Conservation (phyloP, 2,888 invertebrate genomes). For the Tribolium freemani region DNA sequence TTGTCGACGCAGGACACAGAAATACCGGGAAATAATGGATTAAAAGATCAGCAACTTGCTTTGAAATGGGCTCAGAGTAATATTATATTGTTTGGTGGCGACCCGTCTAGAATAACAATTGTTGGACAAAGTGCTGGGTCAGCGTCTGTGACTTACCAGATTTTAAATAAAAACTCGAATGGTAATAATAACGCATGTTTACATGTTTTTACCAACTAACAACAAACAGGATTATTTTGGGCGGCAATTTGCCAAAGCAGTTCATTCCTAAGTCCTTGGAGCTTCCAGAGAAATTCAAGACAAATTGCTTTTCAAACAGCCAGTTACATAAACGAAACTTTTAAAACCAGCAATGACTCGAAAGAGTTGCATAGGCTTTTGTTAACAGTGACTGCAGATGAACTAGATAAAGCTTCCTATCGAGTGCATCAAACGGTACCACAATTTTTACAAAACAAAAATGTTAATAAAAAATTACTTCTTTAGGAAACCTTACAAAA, state of each 20-base stretch:
- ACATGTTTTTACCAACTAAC: too few species aligned
- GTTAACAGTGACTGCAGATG: neutral
- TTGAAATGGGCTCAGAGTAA: neutral
- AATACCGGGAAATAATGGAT: slow-evolving; percentile 4
- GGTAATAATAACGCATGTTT: too few species aligned
- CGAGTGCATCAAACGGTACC: neutral
- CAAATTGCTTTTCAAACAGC: slow-evolving; percentile 55
- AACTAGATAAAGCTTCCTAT: neutral
- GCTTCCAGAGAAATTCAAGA: slow-evolving; percentile 58
- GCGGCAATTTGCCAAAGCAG: slow-evolving; percentile 62
- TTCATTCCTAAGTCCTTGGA: slow-evolving; percentile 61
- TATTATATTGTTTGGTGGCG: neutral
- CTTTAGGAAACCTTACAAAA: slow-evolving; percentile 10
- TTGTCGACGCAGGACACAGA: neutral
- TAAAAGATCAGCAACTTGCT: slow-evolving; percentile 3
- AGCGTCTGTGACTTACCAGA: neutral
- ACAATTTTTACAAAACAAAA: neutral
- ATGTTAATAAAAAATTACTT: neutral
- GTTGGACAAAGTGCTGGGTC: neutral
- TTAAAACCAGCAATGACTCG: slow-evolving; percentile 42
- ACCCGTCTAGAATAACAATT: neutral
- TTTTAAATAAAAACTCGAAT: too few species aligned
- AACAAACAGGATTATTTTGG: slow-evolving; percentile 54
- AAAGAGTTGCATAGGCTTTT: neutral
- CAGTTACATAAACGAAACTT: slow-evolving; percentile 52